These are phyloP conservation scores for Philhelius pedissequus DNA, from an alignment of 2,888 invertebrate genomes.

Conservation along the genomic window DNA sequence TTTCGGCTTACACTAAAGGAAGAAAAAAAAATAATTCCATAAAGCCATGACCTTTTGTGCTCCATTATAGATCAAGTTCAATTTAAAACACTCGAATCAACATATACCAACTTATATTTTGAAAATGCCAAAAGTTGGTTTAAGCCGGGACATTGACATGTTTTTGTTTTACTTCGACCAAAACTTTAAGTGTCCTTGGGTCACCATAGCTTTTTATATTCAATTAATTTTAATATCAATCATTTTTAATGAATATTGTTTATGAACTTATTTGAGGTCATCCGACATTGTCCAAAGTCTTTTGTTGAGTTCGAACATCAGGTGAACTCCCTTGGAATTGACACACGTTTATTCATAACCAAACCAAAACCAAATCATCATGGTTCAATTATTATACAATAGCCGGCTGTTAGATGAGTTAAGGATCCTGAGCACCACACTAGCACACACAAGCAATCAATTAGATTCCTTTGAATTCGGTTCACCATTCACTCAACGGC, in stretches of 20 bases:
- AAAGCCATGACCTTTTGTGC: background rate
- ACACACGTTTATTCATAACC: background rate
- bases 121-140: slow-evolving; percentile 37
- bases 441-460: slow-evolving; percentile 55
- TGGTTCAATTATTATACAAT: background rate
- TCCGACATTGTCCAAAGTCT: slow-evolving; percentile 25
- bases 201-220: slow-evolving; percentile 23
- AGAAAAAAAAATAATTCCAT: background rate
- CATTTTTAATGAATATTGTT: slow-evolving; percentile 29
- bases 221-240: slow-evolving; percentile 59
- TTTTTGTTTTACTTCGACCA: background rate
- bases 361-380: background rate
- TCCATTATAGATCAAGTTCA: background rate
- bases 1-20: background rate
- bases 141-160: slow-evolving; percentile 41
- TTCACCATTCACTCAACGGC: slow-evolving; percentile 54
- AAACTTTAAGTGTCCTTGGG: background rate
- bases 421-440: background rate
- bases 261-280: background rate
- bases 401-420: background rate
- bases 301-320: background rate
- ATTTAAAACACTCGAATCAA: slow-evolving; percentile 23
- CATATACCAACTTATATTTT: slow-evolving; percentile 33
- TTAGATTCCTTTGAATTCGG: slow-evolving; percentile 63
- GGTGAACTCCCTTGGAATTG: background rate